Base-by-base conservation (phyloP, 2,797 vertebrate genomes). In the Oreonectes daqikongensis region DNA sequence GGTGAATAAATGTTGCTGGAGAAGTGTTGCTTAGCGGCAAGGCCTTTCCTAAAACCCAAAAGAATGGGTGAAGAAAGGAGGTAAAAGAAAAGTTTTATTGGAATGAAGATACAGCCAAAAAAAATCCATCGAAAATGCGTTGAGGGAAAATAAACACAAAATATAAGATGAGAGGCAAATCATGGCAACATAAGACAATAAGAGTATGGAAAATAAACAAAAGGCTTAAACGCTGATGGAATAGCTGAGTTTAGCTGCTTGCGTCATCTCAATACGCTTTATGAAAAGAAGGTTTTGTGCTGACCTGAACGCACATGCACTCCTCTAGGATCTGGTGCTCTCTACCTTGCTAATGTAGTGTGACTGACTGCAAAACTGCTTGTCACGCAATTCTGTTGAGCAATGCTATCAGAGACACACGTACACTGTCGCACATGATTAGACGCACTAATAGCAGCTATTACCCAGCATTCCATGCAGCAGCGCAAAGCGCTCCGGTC, bases 401-500 rank as follows among this genome's bases (percentile, higher is more conserved):
- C 30, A 73, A 67, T 61, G 74, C 75, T 72, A 70, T 81, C 59
- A 35, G 48, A 50, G 32, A 72, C 28, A 72, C 28, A 52, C 42
- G 40, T 59, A 40, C 24, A 38, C 63, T 22, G 22, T 75, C 20
- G 72, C 53, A 81, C 59, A 71, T 64, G 48, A 68, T 17, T 76
- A 77, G 65, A 72, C 80, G 40, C 76, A 44, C 70, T 78, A 78
- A 77, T 85, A 85, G 90, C 88, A 90, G 89, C 89, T 92, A 90
- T 91, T 85, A 90, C 81, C 92, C 92, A 94, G 91, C 91, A 92
- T 94, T 96, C 94, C 93, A 92, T 91, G 92, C 94, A 94, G 93
- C 92, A 86, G 85, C 86, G 86, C 89, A 84, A 90, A 90, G 91
- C 90, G 92, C 94, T 93, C 93, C 92, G 84, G 79, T 84, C 77